A percentile compares a stretch with the other conserved stretches of the same genome.
These are phyloP conservation scores for Centrocercus urophasianus DNA, from an alignment of 2,113 vertebrate genomes.

Conservation along the genomic window DNA sequence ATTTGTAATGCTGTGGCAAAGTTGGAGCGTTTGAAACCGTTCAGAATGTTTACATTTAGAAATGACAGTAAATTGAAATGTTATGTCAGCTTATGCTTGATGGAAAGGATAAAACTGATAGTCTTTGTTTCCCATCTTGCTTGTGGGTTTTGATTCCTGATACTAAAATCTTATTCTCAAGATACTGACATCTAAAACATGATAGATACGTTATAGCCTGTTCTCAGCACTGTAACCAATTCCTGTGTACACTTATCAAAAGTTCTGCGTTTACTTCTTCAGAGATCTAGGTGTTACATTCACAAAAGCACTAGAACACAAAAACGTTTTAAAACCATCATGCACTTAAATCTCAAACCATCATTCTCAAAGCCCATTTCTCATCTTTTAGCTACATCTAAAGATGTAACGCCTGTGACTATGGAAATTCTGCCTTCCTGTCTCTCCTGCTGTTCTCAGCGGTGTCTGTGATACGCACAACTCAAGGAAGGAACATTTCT, in stretches of 20 bases:
- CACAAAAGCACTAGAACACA: neutral
- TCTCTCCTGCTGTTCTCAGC: neutral
- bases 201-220: neutral
- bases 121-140: neutral
- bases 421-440: neutral
- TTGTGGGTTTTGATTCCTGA: neutral
- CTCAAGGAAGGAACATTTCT: neutral
- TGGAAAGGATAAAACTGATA: neutral
- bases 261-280: neutral
- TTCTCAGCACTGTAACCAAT: neutral
- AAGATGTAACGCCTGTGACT: neutral
- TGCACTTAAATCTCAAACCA: neutral
- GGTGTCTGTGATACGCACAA: accelerated
- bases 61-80: neutral
- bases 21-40: neutral
- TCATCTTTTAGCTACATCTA: neutral
- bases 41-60: neutral
- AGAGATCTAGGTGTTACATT: neutral
- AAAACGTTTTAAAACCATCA: neutral
- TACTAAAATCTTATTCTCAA: neutral
- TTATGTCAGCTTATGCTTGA: neutral
- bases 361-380: neutral
- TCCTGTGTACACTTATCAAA: neutral
- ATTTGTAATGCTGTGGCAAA: neutral
- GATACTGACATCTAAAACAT: neutral